Base-by-base conservation (phyloP, 1,140 invertebrate genomes). In the Dendroctonus ponderosae region DNA sequence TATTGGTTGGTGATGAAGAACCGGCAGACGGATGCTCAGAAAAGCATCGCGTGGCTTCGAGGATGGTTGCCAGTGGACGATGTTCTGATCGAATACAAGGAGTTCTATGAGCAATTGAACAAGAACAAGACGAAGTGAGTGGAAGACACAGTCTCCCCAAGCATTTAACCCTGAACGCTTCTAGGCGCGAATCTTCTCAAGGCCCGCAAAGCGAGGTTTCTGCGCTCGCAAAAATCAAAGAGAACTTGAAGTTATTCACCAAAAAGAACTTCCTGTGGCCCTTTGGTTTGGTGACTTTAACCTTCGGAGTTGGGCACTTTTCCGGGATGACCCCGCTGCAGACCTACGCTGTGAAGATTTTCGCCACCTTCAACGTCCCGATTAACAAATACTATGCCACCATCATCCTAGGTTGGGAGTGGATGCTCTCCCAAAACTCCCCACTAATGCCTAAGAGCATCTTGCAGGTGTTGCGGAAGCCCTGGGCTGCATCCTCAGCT, bases 361-460 rank as follows among this genome's bases (percentile, higher is more conserved):
- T 91, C 69, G 80, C 83, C 15, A 83, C 82, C 38, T 74, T 92
- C n/a, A 83, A 89, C 26, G 84, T 88, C 0, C 89, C 90, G 0
- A 85, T 92, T 48, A 85, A 90, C 68, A 85, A 88, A 71, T 91
- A 90, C 76, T 84, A 86, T 15, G 89, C 89, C 0, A 89, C 90
- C 0, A 82, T 91, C 5, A 79, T 89, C 4, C 77, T 91, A 5
- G 86, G 77, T 66, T 49, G 48, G 42, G 7, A 50, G 7, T 53
- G 52, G 46, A 14, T 48, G 0, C 11, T 48, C 0, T 11, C 14
- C 11, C 5, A 48, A 48, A 48, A 46, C 44, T 46, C 44, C 12
- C 3, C 12, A 39, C 39, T 57, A 11, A 5, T 38, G 26, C 11
- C 8, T 11, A n/a, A n/a, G 11, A 11, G 2, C 9, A 4, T 56